Evolutionary conservation across 1,140 invertebrate species (phyloP).

Genomic region (Sinella curviseta): DNA sequence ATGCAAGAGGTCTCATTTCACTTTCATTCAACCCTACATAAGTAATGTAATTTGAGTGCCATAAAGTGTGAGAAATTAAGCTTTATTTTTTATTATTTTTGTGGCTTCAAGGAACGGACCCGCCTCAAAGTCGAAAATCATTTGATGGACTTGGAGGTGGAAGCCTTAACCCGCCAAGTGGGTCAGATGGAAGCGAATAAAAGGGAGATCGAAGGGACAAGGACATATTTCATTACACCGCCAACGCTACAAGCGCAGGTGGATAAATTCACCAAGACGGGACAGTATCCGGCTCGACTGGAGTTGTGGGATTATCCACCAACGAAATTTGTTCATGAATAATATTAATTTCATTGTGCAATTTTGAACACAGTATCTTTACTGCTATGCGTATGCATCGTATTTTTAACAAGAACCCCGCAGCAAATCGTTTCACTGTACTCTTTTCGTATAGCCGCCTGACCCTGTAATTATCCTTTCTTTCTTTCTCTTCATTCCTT

Average conservation of each 20-base stretch:
- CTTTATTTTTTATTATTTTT: no score
- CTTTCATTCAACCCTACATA: neutral
- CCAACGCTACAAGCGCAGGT: conserved; percentile 27
- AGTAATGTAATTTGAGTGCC: no score
- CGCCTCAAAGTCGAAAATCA: conserved; percentile 40
- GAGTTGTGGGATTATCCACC: conserved; percentile 44
- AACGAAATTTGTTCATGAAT: conserved; percentile 43
- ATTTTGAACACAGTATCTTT: neutral
- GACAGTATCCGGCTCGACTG: neutral
- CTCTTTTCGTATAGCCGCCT: no score
- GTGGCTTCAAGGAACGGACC: conserved; percentile 37
- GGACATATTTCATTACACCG: conserved; percentile 35
- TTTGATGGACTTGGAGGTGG: conserved; percentile 44
- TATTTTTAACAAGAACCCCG: neutral
- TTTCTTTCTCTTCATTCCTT: no score
- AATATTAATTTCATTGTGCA: conserved; percentile 13
- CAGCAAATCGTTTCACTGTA: no score
- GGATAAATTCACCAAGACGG: conserved; percentile 30
- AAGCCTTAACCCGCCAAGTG: conserved; percentile 37
- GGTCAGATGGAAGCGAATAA: conserved; percentile 33
- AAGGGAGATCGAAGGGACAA: conserved; percentile 32
- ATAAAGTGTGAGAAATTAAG: no score
- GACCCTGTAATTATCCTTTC: no score
- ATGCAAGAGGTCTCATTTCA: conserved; percentile 21
- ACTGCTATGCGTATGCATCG: neutral